These are phyloP conservation scores for Neoitamus cyanurus DNA, from an alignment of 2,888 invertebrate genomes.

Conservation along the genomic window DNA sequence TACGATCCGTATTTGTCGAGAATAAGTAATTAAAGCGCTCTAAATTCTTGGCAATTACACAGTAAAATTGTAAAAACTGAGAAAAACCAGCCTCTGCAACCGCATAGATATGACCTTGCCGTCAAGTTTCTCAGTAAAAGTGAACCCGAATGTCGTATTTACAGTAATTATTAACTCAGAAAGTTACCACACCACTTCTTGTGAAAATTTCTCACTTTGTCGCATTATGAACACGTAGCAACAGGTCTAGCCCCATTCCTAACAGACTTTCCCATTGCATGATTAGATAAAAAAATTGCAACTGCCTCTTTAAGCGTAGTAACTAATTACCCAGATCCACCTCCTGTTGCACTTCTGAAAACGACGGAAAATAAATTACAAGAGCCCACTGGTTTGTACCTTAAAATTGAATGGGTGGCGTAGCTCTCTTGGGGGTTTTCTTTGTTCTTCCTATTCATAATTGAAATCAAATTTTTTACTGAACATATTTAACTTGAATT, in stretches of 20 bases:
- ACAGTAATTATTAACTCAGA: background rate
- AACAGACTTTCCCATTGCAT: constrained; percentile 21
- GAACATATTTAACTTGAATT: background rate
- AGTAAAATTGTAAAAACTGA: background rate
- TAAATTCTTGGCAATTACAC: background rate
- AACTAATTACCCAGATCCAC: constrained; percentile 21
- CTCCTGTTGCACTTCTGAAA: background rate
- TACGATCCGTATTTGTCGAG: background rate
- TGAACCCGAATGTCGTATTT: background rate
- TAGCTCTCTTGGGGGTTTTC: background rate
- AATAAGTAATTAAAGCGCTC: background rate
- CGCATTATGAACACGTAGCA: background rate
- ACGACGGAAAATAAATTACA: background rate
- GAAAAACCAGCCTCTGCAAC: background rate
- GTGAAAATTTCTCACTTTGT: background rate
- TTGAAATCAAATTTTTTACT: background rate
- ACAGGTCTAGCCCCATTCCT: background rate
- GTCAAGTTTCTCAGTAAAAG: background rate
- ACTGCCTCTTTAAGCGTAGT: background rate
- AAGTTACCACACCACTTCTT: constrained; percentile 6
- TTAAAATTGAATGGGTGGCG: background rate
- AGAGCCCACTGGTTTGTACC: background rate
- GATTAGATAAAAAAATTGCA: background rate
- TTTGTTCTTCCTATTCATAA: background rate
- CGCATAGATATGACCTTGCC: background rate